These are phyloP conservation scores for Trilocha varians DNA, from an alignment of 2,888 invertebrate species.

Conservation along the genomic window DNA sequence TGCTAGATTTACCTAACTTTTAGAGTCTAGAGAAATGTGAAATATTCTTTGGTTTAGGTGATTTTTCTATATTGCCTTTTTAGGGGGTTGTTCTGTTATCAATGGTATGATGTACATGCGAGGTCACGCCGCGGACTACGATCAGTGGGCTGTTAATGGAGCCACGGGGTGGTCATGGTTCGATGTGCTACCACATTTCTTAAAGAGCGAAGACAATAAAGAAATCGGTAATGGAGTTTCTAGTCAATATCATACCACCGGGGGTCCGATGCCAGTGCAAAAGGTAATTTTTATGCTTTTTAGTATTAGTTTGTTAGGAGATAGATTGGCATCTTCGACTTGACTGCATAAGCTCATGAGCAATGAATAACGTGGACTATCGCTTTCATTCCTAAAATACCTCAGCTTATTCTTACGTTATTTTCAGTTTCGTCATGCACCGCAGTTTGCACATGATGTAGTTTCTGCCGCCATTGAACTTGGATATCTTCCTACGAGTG, in stretches of 20 bases:
- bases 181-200: conserved; percentile 83
- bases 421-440: conserved; percentile 75
- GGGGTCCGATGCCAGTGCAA: conserved; percentile 76
- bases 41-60: too few species aligned
- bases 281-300: too few species aligned
- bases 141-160: conserved; percentile 82
- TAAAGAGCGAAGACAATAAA: conserved; percentile 77
- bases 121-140: conserved; percentile 82
- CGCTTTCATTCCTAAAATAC: too few species aligned
- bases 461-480: conserved; percentile 75
- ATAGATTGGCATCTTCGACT: too few species aligned
- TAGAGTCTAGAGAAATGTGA: too few species aligned
- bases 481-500: conserved; percentile 75
- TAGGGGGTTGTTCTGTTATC: conserved; percentile 80
- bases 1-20: too few species aligned
- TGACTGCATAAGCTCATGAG: too few species aligned
- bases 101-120: conserved; percentile 91
- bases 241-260: conserved; percentile 71
- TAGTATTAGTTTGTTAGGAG: conserved; percentile 4
- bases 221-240: conserved; percentile 75
- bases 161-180: conserved; percentile 85
- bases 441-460: conserved; percentile 75
- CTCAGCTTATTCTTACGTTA: too few species aligned
- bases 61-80: neutral
- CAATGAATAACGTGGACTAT: too few species aligned